A percentile compares a stretch with the other conserved stretches of the same genome.
Conservation (phyloP, 2,113 vertebrate species). For the Mesocricetus auratus region DNA sequence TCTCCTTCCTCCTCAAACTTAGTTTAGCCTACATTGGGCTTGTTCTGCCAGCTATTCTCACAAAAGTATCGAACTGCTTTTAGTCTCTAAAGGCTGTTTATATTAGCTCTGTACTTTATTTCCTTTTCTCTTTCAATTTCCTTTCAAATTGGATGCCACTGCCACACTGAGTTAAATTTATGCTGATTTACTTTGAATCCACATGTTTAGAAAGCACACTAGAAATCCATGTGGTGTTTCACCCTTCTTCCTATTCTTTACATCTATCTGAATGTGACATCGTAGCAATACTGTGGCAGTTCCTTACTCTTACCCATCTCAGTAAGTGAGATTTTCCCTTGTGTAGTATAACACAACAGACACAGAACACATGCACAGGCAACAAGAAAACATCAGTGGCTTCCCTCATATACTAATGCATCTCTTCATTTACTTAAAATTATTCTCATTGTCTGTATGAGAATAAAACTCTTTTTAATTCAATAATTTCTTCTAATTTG, state of each 20-base stretch:
- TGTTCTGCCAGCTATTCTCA: too few relatives aligned
- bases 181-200: neutral
- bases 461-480: neutral
- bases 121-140: neutral
- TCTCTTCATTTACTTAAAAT: neutral
- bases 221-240: neutral
- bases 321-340: neutral
- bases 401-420: neutral
- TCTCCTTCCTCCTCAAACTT: rapidly evolving
- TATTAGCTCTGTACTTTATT: too few relatives aligned
- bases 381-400: neutral
- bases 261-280: neutral
- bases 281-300: too few relatives aligned
- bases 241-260: neutral
- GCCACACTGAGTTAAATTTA: neutral
- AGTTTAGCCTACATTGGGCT: neutral
- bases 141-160: neutral
- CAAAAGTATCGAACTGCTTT: neutral
- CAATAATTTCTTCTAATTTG: neutral
- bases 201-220: neutral
- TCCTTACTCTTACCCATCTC: neutral
- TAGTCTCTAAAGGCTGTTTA: neutral
- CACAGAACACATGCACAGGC: neutral
- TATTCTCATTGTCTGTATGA: neutral
- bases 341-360: neutral